Evolutionary conservation across 2,113 vertebrate genomes (phyloP), one percentile per base, ranked within the genome.

Genomic region (Cavia aperea): DNA sequence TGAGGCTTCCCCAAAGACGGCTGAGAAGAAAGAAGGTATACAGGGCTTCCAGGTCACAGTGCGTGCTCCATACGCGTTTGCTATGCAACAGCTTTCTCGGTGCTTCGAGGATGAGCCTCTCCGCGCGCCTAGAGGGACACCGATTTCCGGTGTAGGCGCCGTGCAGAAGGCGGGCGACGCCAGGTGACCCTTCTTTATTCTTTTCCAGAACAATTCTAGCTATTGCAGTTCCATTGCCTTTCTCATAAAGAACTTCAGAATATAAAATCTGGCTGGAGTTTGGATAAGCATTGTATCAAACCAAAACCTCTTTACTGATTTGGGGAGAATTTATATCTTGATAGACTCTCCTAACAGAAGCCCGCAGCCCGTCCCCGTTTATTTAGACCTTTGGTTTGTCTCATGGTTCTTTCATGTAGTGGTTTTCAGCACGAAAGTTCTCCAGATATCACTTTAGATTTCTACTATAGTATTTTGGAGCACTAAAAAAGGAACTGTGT

Each of bases 121-220:
- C 6, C 15, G 5, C 2, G 43, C 7, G 1, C 1, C 4, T 1
- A 6, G 58, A 24, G 31, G 46, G 5, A 6, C 7, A 0, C 63
- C 43, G 10, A 31, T 9, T 31, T 23, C 12, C 11, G 4, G 36
- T 2, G 0, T 1, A 0, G 3, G 23, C 11, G 33, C 18, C 12
- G 0, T 0, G 2, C 5, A 5, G 13, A 33, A n/a, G 46, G 60
- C 15, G 54, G 77, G 77, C 0, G 1, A 51, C 24, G 26, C 65
- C 62, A 49, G 14, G 60, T 0, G 36, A 46, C 58, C 4, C 24
- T 79, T 39, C 8, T 89, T 79, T 14, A 36, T 70, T 91, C 7
- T 16, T 54, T 84, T 31, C 73, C 46, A 31, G 54, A 85, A 51
- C 26, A 3, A 60, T 23, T 56, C 39, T 9, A 18, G 29, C 60